These are phyloP conservation scores for Synanthedon formicaeformis DNA, from an alignment of 2,888 invertebrate species.

Conservation along the genomic window DNA sequence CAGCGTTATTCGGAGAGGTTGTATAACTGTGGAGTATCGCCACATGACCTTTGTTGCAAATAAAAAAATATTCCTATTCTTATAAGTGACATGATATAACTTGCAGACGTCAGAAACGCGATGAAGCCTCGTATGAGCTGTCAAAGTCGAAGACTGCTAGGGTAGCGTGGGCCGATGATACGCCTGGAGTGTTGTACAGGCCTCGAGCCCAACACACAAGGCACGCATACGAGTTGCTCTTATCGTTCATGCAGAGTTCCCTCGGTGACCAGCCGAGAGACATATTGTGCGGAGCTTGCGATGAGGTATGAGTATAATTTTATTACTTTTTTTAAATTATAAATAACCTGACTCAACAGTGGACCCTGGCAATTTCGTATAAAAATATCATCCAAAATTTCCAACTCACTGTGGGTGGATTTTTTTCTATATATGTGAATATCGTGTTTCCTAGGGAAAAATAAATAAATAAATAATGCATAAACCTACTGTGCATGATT, in stretches of 20 bases:
- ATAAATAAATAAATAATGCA: too few relatives aligned
- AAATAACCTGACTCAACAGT: too few relatives aligned
- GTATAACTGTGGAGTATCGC: too few relatives aligned
- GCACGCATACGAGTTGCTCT: conserved; percentile 94
- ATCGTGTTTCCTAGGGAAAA: too few relatives aligned
- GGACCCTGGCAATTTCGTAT: neutral
- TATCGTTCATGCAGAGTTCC: conserved; percentile 97
- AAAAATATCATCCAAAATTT: too few relatives aligned
- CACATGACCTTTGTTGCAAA: too few relatives aligned
- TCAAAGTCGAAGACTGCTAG: conserved; percentile 90
- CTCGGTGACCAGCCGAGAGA: conserved; percentile 97
- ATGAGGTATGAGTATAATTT: conserved; percentile 78
- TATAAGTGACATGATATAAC: neutral
- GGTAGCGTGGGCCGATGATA: conserved; percentile 89
- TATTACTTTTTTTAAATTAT: too few relatives aligned
- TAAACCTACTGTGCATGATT: too few relatives aligned
- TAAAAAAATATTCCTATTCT: neutral
- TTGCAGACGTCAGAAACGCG: conserved; percentile 83
- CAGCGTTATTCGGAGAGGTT: too few relatives aligned
- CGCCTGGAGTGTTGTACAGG: conserved; percentile 94
- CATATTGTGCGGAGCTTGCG: conserved; percentile 98
- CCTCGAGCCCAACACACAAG: conserved; percentile 98
- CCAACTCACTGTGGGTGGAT: too few relatives aligned
- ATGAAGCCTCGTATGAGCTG: conserved; percentile 93
- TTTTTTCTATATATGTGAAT: too few relatives aligned